These are phyloP conservation scores for Callocephalon fimbriatum DNA, from an alignment of 2,113 vertebrate species.

Conservation along the genomic window DNA sequence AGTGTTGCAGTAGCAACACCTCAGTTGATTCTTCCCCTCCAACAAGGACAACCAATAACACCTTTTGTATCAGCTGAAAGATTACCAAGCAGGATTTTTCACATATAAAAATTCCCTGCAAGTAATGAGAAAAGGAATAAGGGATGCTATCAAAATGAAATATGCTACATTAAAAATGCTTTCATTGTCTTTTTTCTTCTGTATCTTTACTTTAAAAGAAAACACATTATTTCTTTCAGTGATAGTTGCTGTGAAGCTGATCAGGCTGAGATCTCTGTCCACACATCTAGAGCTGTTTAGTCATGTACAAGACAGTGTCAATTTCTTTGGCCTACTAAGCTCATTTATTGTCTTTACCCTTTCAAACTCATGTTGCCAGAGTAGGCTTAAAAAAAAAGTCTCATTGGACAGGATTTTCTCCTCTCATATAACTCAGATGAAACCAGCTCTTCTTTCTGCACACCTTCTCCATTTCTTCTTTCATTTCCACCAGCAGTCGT, in stretches of 20 bases:
- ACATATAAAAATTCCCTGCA: not conserved
- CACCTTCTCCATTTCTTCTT: not conserved
- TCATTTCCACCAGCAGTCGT: not conserved
- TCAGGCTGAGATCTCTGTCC: not conserved
- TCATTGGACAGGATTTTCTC: not conserved
- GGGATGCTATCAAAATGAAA: not conserved
- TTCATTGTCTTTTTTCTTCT: not conserved
- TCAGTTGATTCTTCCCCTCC: not conserved
- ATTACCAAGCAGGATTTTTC: not conserved
- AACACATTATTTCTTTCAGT: not conserved
- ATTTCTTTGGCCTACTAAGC: not conserved
- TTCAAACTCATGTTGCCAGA: not conserved
- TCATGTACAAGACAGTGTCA: not conserved
- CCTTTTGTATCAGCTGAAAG: not conserved
- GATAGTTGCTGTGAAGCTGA: not conserved
- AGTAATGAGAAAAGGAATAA: not conserved
- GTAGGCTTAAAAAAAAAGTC: not conserved
- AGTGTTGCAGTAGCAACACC: not conserved
- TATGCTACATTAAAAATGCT: not conserved
- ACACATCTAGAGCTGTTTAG: not conserved
- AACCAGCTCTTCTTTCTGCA: not conserved
- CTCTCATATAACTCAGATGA: not conserved
- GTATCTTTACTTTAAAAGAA: not conserved
- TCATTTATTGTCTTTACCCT: not conserved
- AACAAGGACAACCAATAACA: not conserved